Evolutionary conservation across 2,888 invertebrate species (phyloP).

Genomic region (Drosophila buzzatii): DNA sequence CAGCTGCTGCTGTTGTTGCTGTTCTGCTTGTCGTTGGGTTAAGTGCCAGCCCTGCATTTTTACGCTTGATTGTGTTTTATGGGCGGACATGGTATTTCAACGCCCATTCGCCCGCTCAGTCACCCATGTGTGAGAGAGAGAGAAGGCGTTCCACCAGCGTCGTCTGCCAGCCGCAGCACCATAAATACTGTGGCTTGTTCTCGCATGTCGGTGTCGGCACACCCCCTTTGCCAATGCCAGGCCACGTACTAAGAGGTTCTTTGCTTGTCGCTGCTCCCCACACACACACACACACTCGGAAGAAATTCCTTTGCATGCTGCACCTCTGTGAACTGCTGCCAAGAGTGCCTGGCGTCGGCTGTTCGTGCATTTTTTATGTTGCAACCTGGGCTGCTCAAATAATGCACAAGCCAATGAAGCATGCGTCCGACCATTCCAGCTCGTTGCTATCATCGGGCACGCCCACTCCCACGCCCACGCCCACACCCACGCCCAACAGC

Average conservation of each 20-base stretch:
- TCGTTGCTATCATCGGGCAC: constrained; percentile 28
- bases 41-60: constrained; percentile 76
- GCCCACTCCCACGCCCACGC: constrained; percentile 14
- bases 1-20: constrained; percentile 16
- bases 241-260: constrained; percentile 26
- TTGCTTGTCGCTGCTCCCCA: constrained; percentile 13
- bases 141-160: constrained; percentile 6
- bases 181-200: constrained; percentile 78
- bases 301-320: constrained; percentile 9
- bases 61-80: constrained; percentile 80
- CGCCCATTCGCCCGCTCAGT: constrained; percentile 3
- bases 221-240: constrained; percentile 43
- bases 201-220: constrained; percentile 74
- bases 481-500: background rate
- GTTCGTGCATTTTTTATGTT: constrained; percentile 82
- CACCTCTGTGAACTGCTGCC: constrained; percentile 20
- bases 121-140: background rate
- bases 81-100: constrained; percentile 53
- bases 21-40: constrained; percentile 53
- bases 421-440: constrained; percentile 53
- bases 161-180: constrained; percentile 62
- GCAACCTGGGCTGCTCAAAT: constrained; percentile 82
- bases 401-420: constrained; percentile 82
- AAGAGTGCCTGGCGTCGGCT: constrained; percentile 42
- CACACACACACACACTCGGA: background rate